phyloP scores from a whole-genome alignment of 2,797 vertebrate genomes.

The Rhincodon typus region DNA sequence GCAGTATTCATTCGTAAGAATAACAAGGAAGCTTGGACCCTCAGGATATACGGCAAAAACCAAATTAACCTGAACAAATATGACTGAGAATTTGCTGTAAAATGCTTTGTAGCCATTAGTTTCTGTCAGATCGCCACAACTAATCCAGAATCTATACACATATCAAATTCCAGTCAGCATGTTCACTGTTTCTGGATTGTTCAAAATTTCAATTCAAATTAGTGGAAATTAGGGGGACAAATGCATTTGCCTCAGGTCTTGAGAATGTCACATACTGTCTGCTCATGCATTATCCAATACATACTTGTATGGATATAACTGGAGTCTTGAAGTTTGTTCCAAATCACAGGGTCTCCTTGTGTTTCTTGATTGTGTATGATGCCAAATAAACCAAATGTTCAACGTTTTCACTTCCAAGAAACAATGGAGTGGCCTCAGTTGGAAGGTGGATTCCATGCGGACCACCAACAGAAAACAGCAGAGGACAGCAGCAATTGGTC shows the following conservation, averaged over 20 bases:
- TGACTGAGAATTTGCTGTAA: not conserved
- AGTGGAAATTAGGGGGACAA: not conserved
- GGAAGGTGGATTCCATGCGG: not conserved
- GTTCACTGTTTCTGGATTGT: not conserved
- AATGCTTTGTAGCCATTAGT: not conserved
- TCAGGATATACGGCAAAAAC: not conserved
- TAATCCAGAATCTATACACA: not conserved
- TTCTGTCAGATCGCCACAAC: not conserved
- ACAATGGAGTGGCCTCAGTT: not conserved
- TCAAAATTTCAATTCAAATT: not conserved
- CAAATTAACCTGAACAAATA: not conserved
- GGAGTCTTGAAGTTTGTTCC: not conserved
- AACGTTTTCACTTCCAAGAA: not conserved
- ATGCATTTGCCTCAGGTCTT: not conserved
- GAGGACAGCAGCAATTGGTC: not conserved
- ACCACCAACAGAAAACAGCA: not conserved
- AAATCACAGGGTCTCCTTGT: not conserved
- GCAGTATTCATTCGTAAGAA: not conserved
- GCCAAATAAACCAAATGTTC: conserved; percentile 29
- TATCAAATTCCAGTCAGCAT: not conserved
- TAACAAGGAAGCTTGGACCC: not conserved
- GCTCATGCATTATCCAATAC: not conserved
- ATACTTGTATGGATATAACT: not conserved
- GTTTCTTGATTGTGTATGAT: not conserved
- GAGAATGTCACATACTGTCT: not conserved